phyloP scores from a whole-genome alignment of 2,113 vertebrate genomes.

The Heterocephalus glaber region DNA sequence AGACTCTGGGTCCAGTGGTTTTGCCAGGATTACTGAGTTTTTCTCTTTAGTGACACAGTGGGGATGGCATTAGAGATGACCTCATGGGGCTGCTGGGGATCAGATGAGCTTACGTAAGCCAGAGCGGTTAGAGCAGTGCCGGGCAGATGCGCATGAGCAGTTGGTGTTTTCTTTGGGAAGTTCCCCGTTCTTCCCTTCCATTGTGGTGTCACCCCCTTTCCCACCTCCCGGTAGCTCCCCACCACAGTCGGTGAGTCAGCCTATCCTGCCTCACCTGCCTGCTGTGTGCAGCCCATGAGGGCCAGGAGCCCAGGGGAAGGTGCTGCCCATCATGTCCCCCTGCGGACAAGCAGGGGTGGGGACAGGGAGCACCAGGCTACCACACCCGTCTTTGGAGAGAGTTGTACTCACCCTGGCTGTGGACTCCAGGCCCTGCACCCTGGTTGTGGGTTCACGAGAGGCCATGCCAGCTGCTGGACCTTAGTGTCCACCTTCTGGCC shows the following conservation, averaged over 20 bases:
- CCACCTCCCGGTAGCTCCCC: background rate
- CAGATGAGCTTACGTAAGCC: background rate
- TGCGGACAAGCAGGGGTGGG: background rate
- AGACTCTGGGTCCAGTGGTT: background rate
- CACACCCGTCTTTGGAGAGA: background rate
- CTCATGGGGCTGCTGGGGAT: background rate
- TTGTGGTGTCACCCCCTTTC: too few species aligned
- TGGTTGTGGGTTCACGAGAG: background rate
- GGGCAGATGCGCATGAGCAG: accelerated
- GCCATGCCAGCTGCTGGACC: accelerated
- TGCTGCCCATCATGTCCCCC: background rate
- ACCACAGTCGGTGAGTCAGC: background rate
- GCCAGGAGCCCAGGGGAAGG: background rate
- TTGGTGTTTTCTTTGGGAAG: background rate
- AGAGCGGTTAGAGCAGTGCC: background rate
- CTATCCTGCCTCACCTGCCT: background rate
- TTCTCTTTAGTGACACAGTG: background rate
- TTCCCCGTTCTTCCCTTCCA: background rate
- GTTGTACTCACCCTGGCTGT: too few species aligned
- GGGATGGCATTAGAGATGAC: background rate
- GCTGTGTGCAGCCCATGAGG: background rate
- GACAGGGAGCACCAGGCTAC: background rate
- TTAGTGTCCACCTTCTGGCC: background rate
- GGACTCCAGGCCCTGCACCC: background rate
- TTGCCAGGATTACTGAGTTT: background rate